Base-by-base conservation (phyloP, 2,113 vertebrate genomes). In the Hippocampus zosterae region DNA sequence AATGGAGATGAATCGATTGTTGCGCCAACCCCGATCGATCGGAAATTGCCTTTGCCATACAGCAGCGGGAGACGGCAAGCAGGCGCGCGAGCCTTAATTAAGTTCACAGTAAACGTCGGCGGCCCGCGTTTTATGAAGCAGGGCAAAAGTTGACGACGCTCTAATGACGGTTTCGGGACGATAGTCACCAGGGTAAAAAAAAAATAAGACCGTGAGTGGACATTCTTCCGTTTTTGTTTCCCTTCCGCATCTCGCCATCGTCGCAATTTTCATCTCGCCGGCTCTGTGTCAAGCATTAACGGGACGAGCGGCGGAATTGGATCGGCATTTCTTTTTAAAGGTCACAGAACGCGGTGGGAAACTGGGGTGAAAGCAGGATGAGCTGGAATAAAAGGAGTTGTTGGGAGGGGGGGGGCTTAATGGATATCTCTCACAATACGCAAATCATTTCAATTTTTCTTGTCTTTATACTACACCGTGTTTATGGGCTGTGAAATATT, bases 1-100 rank as follows among this genome's bases (percentile, higher is more conserved):
- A 87, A 89, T 89, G 86, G 86, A 89, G 88, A 90, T 89, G 80
- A 90, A 90, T 89, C 87, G 89, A 90, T 90, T 79, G 73, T 76
- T 68, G 81, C 75, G 81, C 60, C 77, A 84, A 87, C 70, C 46
- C 52, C 61, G 83, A 90, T 90, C 89, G 67, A 90, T 90, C 75
- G 82, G 76, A 82, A 84, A 90, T 87, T 88, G 88, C 84, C 85
- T 86, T 85, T 85, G 82, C 86, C 67, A 80, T 72, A 77, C 85
- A 3, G 83, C 87, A 80, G 87, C 70, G 84, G 82, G 78, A 80
- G 75, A 73, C 76, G 72, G 81, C 23, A 13, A 21, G 66, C 80
- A 70, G 81, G 80, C 78, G 78, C 73, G 71, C 65, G 11, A 18
- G 84, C 76, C 81, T 87, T 90, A 86, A 90, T 90, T 90, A 88